Evolutionary conservation across 2,113 vertebrate genomes (phyloP).

Genomic region (Leucoraja erinaceus): DNA sequence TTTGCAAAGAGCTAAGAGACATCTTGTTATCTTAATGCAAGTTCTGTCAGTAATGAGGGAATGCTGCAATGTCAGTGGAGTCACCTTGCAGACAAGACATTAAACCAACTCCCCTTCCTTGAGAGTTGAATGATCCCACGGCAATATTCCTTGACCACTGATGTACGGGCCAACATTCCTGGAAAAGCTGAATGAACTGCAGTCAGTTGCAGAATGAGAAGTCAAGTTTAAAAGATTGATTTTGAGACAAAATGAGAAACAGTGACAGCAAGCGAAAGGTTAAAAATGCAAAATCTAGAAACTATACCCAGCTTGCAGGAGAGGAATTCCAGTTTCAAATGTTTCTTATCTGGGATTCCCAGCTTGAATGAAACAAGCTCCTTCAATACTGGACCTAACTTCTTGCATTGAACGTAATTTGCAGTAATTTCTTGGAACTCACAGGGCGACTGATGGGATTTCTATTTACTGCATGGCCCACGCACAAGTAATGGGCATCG

Average conservation of each 20-base stretch:
- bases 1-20: not conserved
- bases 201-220: too few species aligned
- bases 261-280: too few species aligned
- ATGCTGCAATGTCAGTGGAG: not conserved
- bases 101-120: not conserved
- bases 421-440: not conserved
- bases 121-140: not conserved
- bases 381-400: not conserved
- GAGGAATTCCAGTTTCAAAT: too few species aligned
- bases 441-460: not conserved
- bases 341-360: too few species aligned
- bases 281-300: too few species aligned
- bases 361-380: not conserved
- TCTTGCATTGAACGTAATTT: not conserved
- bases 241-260: too few species aligned
- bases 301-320: too few species aligned
- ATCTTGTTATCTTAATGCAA: not conserved
- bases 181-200: too few species aligned
- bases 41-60: not conserved
- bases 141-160: not conserved
- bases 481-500: too few species aligned
- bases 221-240: too few species aligned
- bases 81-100: not conserved
- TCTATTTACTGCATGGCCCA: too few species aligned
- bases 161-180: not conserved